Evolutionary conservation across 2,888 invertebrate species (phyloP).

Genomic region (Leucozona laternaria): DNA sequence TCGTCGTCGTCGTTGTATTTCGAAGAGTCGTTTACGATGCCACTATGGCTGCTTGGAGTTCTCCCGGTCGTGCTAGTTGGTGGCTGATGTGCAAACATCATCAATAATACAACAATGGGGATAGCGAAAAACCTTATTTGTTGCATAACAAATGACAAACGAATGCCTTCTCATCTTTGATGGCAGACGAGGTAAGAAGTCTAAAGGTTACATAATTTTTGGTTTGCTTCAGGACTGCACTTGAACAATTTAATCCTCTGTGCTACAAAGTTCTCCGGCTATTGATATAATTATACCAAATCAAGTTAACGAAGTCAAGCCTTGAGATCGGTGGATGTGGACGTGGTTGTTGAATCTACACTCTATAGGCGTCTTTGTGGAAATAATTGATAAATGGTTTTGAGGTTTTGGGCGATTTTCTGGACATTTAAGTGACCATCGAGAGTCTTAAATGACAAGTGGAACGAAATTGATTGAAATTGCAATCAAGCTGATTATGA

Average conservation of each 20-base stretch:
- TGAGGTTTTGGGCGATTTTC: background rate
- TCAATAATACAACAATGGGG: slow-evolving; percentile 41
- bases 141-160: slow-evolving; percentile 53
- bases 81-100: slow-evolving; percentile 27
- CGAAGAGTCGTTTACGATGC: slow-evolving; percentile 33
- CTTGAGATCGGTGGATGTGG: slow-evolving; percentile 16
- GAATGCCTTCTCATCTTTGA: slow-evolving; percentile 27
- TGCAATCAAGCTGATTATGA: slow-evolving; percentile 13
- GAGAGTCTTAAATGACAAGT: slow-evolving; percentile 17
- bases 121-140: slow-evolving; percentile 3
- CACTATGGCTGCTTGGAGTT: slow-evolving; percentile 2
- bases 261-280: slow-evolving; percentile 10
- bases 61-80: background rate
- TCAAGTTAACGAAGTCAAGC: background rate
- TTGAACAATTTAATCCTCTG: slow-evolving; percentile 25
- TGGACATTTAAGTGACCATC: slow-evolving; percentile 23
- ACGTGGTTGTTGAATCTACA: too few relatives aligned
- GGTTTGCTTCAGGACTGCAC: slow-evolving; percentile 7
- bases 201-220: slow-evolving; percentile 11
- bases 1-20: slow-evolving; percentile 2
- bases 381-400: slow-evolving; percentile 2
- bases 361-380: slow-evolving; percentile 6
- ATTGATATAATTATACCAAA: slow-evolving; percentile 17
- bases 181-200: slow-evolving; percentile 3
- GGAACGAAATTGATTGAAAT: slow-evolving; percentile 51